Percentiles rank a stretch among this genome's conserved stretches.
Evolutionary conservation across 1,140 invertebrate species (phyloP).

Genomic region (Arion vulgaris): DNA sequence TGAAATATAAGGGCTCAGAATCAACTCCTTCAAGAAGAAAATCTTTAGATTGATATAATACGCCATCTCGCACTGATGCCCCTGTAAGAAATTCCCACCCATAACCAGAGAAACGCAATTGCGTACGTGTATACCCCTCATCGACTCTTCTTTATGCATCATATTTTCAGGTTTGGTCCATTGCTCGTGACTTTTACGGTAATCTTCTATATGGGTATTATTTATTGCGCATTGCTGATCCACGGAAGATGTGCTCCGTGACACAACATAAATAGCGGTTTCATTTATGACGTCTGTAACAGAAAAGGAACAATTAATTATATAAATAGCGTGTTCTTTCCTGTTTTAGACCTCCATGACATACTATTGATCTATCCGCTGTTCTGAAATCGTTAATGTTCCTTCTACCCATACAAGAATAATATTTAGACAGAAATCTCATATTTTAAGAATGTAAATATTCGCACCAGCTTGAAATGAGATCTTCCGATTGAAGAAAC

Average conservation of each 20-base stretch:
- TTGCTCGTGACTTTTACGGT: background rate
- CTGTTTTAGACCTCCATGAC: background rate
- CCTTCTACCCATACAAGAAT: conserved; percentile 6
- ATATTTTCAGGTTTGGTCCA: background rate
- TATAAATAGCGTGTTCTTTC: conserved; percentile 21
- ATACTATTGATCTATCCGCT: background rate
- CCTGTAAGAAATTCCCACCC: background rate
- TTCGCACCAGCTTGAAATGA: conserved; percentile 38
- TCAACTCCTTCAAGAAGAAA: background rate
- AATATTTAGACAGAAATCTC: conserved; percentile 34
- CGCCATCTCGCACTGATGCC: background rate
- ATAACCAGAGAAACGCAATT: background rate
- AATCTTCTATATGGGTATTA: background rate
- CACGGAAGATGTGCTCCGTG: background rate
- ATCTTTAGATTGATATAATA: background rate
- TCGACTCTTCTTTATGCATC: background rate
- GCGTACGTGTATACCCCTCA: background rate
- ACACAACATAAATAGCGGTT: background rate
- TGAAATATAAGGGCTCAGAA: background rate
- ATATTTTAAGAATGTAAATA: conserved; percentile 40
- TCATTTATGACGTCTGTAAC: conserved; percentile 23
- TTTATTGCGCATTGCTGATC: background rate
- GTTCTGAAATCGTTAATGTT: conserved; percentile 19
- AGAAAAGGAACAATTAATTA: conserved; percentile 33
- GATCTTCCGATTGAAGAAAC: conserved; percentile 35